Evolutionary conservation across 1,140 invertebrate genomes (phyloP), one percentile per base, ranked within the genome.

Genomic region (Elysia chlorotica): DNA sequence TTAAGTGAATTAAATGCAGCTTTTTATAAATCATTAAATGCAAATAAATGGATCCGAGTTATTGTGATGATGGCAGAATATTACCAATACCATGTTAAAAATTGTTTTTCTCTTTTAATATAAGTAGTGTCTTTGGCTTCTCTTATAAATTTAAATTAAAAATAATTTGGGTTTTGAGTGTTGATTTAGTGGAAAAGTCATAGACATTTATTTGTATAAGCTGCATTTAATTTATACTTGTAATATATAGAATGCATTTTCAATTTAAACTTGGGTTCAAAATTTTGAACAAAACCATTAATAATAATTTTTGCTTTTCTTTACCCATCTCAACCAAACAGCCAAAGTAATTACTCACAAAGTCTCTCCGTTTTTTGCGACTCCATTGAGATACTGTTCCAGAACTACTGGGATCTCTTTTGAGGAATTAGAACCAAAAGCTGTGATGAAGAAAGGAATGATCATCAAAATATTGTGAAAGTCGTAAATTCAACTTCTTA

Each of bases 311-410:
- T 59, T 59, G 17, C 6, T 17, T 59, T 30, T 10, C 10, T 25
- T 17, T 6, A 30, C 17, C 10, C 28, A 59, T 23, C 56, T 23
- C 6, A 59, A 59, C 28, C 6, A 59, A 59, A 63, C 10, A 10
- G 6, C 25, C n/a, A 66, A 63, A 10, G 10, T 21, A n/a, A 31
- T 30, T 63, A 83, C 83, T 83, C 80, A 88, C 85, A 97, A 91
- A 10, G 95, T 95, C 86, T 98, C 95, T 66, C 96, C 96, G 69
- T 95, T 97, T 88, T 94, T 94, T 0, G 96, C 96, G 67, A 98
- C 94, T 89, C 93, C 94, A 76, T 91, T 91, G 59, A 98, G 88
- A 87, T 97, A 97, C 38, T 96, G 94, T 80, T 98, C 95, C 59
- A 98, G 89, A 81, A 95, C 92, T 66, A 92, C 90, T n/a, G 96